Evolutionary conservation across 2,888 invertebrate genomes (phyloP), one percentile per base, ranked within the genome.

Genomic region (Geotrupes spiniger): DNA sequence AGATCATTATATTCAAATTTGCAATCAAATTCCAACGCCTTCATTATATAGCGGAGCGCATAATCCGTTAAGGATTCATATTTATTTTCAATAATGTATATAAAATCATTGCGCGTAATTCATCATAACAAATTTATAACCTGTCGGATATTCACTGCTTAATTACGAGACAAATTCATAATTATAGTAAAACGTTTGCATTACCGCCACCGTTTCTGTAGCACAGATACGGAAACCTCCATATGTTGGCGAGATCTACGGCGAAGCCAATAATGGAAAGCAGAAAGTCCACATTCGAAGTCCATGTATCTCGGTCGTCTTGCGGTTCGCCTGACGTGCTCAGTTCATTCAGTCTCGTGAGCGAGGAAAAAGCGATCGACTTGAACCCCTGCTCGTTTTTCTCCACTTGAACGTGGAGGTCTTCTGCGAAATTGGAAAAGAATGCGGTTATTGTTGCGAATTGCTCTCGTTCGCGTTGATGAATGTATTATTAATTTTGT

Each of bases 261-360:
- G 90, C 89, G 62, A 90, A 90, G 1, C 89, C 89, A 58, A 90
- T 89, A 66, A 90, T 89, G 53, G 89, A 89, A 28, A 90, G 78
- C 8, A 90, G 77, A 68, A 90, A 89, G 70, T 90, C 89, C 0
- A 85, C 84, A 42, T 88, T 88, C 5, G 87, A 87, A 11, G 83
- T 83, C 89, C 89, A 90, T 0, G 87, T 89, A 70, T 89, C 89
- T 9, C 89, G 74, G 2, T 80, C 81, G 52, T 83, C 83, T 46
- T 75, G 76, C 2, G 67, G 56, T 37, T 47, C 57, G 63, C 63
- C 52, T 25, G 65, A 64, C 10, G 71, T 72, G 51, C 72, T 69
- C 12, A 72, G 64, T 60, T 71, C 70, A 2, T 65, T 70, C 56
- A 71, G 71, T 57, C 71, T 72, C 21, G 72, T 70, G 53, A 69